Conservation (phyloP, 2,888 invertebrate species). For the Autographa gamma region DNA sequence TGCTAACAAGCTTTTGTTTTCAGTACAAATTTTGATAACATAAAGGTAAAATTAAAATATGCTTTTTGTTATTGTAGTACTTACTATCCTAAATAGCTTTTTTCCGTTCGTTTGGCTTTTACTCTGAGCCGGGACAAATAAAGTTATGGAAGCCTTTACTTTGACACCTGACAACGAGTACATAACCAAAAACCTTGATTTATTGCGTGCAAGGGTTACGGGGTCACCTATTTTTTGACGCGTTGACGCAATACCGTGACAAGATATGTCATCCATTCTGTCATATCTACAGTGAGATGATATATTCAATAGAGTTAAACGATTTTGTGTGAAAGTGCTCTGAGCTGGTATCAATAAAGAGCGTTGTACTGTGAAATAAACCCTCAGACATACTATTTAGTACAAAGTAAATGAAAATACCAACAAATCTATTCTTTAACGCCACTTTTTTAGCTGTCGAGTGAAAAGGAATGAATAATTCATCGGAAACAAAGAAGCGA, state of each 20-base stretch:
- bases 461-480: constrained; percentile 28
- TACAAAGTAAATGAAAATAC: neutral
- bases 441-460: constrained; percentile 9
- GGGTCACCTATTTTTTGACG: neutral
- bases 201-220: constrained; percentile 4
- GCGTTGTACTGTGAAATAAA: neutral
- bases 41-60: neutral
- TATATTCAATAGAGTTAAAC: neutral
- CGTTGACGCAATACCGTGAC: neutral
- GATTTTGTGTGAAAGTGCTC: neutral
- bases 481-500: constrained; percentile 37
- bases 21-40: neutral
- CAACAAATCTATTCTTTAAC: neutral
- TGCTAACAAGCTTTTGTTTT: neutral
- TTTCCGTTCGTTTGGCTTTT: neutral
- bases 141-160: neutral
- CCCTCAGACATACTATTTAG: neutral
- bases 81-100: neutral
- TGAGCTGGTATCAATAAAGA: neutral
- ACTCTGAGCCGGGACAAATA: neutral
- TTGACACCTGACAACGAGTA: constrained; percentile 3
- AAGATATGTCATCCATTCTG: neutral
- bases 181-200: constrained; percentile 1
- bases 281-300: neutral
- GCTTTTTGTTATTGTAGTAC: neutral